These are phyloP conservation scores for Sapajus apella DNA, from an alignment of 2,113 vertebrate genomes.

Conservation along the genomic window DNA sequence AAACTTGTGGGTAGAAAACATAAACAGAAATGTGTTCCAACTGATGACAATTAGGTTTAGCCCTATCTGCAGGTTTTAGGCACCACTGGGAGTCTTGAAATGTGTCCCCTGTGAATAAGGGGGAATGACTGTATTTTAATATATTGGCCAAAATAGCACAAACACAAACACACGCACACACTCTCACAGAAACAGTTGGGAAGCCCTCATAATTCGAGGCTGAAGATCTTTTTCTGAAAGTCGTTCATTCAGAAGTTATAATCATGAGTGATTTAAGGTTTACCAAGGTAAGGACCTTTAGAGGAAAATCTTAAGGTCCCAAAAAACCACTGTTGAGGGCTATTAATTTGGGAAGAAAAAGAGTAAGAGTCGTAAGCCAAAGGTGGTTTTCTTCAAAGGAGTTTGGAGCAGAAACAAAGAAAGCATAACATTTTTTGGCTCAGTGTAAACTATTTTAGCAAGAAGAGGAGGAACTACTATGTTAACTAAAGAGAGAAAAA, in stretches of 20 bases:
- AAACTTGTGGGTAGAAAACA: neutral
- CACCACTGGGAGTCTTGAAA: neutral
- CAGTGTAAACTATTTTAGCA: neutral
- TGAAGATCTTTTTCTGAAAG: neutral
- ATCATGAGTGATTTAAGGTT: neutral
- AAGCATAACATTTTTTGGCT: neutral
- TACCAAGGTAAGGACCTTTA: neutral
- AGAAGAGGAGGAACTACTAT: neutral
- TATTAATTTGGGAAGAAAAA: neutral
- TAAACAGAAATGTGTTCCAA: neutral
- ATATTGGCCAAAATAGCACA: neutral
- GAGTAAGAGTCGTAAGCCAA: neutral
- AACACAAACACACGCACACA: neutral
- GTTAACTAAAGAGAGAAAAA: neutral
- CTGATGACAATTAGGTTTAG: neutral
- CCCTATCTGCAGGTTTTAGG: neutral
- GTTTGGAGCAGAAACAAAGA: neutral
- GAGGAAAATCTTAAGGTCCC: neutral
- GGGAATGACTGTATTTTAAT: neutral
- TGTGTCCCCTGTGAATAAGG: accelerated
- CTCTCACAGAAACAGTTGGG: neutral
- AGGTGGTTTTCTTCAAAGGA: neutral
- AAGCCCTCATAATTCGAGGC: neutral
- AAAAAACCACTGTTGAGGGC: neutral
- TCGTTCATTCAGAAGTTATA: neutral